These are phyloP conservation scores for Eulithis testata DNA, from an alignment of 2,888 invertebrate genomes.

Conservation along the genomic window DNA sequence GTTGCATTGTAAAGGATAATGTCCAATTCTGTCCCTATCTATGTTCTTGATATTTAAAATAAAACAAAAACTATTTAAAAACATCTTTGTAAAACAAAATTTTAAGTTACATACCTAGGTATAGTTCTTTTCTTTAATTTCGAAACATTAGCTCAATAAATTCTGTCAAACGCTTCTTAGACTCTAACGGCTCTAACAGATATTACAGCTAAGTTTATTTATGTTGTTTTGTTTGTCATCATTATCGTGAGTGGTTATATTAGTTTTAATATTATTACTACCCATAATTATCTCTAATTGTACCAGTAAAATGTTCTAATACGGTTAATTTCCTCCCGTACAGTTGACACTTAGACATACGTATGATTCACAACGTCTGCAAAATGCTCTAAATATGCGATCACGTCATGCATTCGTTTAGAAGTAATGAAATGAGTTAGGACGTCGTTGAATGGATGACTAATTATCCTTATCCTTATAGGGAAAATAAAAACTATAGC, in stretches of 20 bases:
- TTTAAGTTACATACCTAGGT: too few species aligned
- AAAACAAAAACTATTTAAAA: not conserved
- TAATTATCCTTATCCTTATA: slow-evolving; percentile 34
- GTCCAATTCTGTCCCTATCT: too few species aligned
- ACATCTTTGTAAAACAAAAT: too few species aligned
- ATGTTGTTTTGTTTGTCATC: too few species aligned
- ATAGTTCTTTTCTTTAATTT: too few species aligned
- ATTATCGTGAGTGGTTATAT: too few species aligned
- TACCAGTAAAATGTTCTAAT: slow-evolving; percentile 27
- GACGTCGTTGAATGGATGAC: slow-evolving; percentile 13
- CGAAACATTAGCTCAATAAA: too few species aligned
- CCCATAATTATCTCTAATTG: slow-evolving; percentile 1
- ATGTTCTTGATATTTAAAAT: too few species aligned
- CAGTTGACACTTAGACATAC: slow-evolving; percentile 37
- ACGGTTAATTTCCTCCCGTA: slow-evolving; percentile 34
- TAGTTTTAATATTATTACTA: not conserved
- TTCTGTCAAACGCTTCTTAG: too few species aligned
- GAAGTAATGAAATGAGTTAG: slow-evolving; percentile 19
- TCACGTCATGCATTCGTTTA: slow-evolving; percentile 41
- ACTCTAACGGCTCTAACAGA: too few species aligned
- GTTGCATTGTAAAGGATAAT: not conserved
- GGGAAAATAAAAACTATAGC: not conserved
- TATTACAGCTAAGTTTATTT: too few species aligned
- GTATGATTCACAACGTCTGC: slow-evolving; percentile 34
- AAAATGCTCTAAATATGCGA: slow-evolving; percentile 39